phyloP scores from a whole-genome alignment of 2,797 vertebrate genomes.

The Rhabdophis nuchalis region DNA sequence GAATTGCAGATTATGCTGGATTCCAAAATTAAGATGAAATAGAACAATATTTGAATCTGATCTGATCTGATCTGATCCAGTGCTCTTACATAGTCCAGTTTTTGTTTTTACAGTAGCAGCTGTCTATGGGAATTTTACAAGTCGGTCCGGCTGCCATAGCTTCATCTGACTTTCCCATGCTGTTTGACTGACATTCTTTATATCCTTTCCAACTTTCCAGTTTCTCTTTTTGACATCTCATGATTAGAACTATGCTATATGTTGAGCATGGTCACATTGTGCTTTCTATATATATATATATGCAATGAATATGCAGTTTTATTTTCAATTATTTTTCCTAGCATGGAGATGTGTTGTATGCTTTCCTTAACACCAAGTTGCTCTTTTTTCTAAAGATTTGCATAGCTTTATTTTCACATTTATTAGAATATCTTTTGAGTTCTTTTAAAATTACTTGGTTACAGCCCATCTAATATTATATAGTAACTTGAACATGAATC shows the following conservation, averaged over 20 bases:
- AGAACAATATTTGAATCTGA: background rate
- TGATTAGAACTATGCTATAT: background rate
- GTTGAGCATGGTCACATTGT: background rate
- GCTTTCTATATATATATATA: background rate
- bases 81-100: background rate
- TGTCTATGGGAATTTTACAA: background rate
- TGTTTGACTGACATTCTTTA: background rate
- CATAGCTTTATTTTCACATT: background rate
- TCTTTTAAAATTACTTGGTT: background rate
- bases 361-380: background rate
- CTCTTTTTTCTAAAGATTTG: background rate
- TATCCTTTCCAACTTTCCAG: background rate
- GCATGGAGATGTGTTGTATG: background rate
- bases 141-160: background rate
- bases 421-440: background rate
- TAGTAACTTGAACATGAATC: background rate
- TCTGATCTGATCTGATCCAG: background rate
- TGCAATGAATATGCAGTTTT: background rate
- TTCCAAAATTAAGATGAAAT: background rate
- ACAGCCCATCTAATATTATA: background rate
- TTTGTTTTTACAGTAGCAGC: background rate
- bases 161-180: background rate
- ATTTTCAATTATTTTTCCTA: background rate
- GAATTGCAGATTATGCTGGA: background rate
- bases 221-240: background rate